Evolutionary conservation across 30 jellyfish, hydroid and myxozoan genomes (phyloP).

Genomic region (Cassiopea xamachana): DNA sequence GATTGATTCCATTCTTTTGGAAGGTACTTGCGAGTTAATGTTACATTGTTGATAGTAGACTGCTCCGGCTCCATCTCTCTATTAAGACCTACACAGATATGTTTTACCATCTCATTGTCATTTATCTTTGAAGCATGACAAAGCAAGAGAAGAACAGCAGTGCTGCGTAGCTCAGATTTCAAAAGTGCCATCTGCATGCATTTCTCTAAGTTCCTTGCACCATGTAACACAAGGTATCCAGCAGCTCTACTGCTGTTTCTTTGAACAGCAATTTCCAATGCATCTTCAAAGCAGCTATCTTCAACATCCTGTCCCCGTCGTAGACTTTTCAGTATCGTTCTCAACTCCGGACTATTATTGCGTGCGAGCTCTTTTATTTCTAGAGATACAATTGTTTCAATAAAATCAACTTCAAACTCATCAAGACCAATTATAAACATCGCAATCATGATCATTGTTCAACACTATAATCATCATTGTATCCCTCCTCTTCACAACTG

Average conservation of each 20-base stretch:
- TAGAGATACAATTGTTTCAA: background rate
- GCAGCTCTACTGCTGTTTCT: conserved; percentile 76
- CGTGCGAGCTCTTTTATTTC: conserved; percentile 73
- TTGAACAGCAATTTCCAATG: conserved; percentile 78
- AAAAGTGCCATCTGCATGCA: conserved; percentile 66
- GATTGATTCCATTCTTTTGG: conserved; percentile 45
- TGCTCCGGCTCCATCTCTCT: no score
- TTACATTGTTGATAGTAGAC: no score
- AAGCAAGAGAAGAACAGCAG: conserved; percentile 79
- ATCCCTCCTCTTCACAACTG: no score
- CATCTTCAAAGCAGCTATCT: conserved; percentile 83
- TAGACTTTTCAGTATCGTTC: conserved; percentile 30
- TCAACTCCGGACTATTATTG: conserved; percentile 36
- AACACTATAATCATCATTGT: background rate
- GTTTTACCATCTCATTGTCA: conserved; percentile 54
- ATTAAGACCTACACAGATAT: conserved; percentile 25
- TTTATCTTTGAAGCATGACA: conserved; percentile 83
- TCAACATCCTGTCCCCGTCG: conserved; percentile 80
- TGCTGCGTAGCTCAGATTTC: conserved; percentile 43
- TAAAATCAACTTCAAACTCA: background rate
- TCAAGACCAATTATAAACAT: no score
- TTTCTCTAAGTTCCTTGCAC: conserved; percentile 70
- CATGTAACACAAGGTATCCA: conserved; percentile 86
- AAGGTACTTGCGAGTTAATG: conserved; percentile 27
- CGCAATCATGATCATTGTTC: background rate